Evolutionary conservation across 2,888 invertebrate genomes (phyloP), one percentile per base, ranked within the genome.

Genomic region (Synergus japonicus): DNA sequence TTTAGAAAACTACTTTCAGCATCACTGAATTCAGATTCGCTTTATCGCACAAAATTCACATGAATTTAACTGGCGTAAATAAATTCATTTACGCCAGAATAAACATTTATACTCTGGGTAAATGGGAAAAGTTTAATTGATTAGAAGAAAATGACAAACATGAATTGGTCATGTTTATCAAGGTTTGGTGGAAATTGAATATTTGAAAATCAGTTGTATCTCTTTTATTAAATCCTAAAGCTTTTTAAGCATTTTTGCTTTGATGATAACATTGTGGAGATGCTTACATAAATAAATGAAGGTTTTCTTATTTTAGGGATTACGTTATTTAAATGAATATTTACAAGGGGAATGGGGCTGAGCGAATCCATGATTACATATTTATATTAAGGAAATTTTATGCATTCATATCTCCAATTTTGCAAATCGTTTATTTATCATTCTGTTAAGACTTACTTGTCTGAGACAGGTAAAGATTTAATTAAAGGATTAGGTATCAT

Each of bases 1-100:
- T 22, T 54, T 12, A 15, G 8, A 54, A 73, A n/a, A 73, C n/a
- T 73, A 73, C 10, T 73, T 73, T 73, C 49, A 29, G 49, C 49
- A 54, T 73, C 29, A 49, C 69, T 54, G 37, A 73, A 54, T 10
- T 37, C 73, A 73, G 73, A 73, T 54, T 73, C 49, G 15, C 46
- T 54, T 29, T 37, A 73, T 73, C 73, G 29, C 2, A 73, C 73
- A 73, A 54, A 37, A 73, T 37, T 18, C 29, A 15, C 54, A 37
- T 69, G 67, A 29, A 29, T 29, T 29, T 29, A 29, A 2, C 22
- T 29, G 22, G 22, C 22, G 22, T 29, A 29, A 29, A 29, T 29
- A 2, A 29, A 29, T 29, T 54, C 37, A 73, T 73, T 29, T n/a
- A 60, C 60, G 60, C 60, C 29, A 12, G 22, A 60, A 10, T 60